phyloP scores from a whole-genome alignment of 2,888 invertebrate species.

The Odiellus spinosus region DNA sequence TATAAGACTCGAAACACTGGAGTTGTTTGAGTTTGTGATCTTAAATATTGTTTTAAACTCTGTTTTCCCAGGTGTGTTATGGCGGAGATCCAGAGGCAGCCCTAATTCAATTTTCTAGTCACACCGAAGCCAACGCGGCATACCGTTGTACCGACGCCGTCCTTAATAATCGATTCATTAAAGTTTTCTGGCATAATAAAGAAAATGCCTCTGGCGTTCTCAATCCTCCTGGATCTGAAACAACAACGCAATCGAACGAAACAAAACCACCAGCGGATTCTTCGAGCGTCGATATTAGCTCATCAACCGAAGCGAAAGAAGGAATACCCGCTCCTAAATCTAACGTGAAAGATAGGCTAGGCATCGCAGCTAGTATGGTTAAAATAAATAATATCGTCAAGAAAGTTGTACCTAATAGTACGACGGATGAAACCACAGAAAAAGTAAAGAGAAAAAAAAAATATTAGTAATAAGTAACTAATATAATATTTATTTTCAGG shows the following conservation, averaged over 20 bases:
- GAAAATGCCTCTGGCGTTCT: not conserved
- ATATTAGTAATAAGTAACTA: slow-evolving; percentile 1
- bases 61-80: slow-evolving; percentile 29
- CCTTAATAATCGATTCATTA: slow-evolving; percentile 92
- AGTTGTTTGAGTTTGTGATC: too few relatives aligned
- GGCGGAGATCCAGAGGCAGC: slow-evolving; percentile 83
- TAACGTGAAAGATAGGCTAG: slow-evolving; percentile 39
- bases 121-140: slow-evolving; percentile 81
- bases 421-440: slow-evolving; percentile 1
- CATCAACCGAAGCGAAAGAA: not conserved
- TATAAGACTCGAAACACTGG: too few relatives aligned
- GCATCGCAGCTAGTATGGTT: slow-evolving; percentile 21
- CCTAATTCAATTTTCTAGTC: slow-evolving; percentile 74
- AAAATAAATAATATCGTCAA: not conserved
- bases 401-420: not conserved
- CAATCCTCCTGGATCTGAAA: too few relatives aligned
- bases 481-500: too few relatives aligned
- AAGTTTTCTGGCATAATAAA: slow-evolving; percentile 84
- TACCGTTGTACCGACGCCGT: slow-evolving; percentile 93
- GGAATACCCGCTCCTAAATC: slow-evolving; percentile 13
- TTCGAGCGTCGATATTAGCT: too few relatives aligned
- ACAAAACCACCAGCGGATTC: too few relatives aligned
- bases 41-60: too few relatives aligned
- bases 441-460: slow-evolving; percentile 5
- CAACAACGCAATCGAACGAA: too few relatives aligned